Conservation (phyloP, 92 coral and sea anemone genomes). For the Metridium senile region DNA sequence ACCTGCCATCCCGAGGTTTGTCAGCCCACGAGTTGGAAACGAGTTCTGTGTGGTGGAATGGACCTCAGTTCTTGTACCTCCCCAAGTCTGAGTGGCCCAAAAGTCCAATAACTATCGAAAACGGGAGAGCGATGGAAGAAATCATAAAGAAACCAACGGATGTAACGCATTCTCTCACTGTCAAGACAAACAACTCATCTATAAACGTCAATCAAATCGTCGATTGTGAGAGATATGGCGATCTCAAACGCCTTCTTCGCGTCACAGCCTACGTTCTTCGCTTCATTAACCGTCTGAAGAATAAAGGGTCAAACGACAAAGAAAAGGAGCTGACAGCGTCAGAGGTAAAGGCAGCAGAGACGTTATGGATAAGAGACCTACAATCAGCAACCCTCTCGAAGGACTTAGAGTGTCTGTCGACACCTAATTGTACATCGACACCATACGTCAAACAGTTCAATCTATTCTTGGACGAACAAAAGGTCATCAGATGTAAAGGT, state of each 20-base stretch:
- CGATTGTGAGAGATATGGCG: no score
- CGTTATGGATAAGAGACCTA: constrained; percentile 52
- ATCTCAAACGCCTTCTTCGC: constrained; percentile 25
- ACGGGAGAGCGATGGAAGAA: no score
- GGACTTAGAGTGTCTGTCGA: constrained; percentile 16
- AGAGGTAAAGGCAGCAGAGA: constrained; percentile 46
- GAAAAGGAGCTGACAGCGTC: constrained; percentile 10
- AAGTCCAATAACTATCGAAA: no score
- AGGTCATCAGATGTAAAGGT: constrained; percentile 49
- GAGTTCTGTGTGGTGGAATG: no score
- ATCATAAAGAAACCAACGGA: no score
- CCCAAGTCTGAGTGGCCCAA: no score
- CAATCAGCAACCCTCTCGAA: not conserved
- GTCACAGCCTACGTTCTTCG: constrained; percentile 28
- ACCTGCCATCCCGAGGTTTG: no score
- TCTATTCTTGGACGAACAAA: constrained; percentile 26
- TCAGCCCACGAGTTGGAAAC: no score
- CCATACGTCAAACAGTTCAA: constrained; percentile 14
- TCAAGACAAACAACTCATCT: no score
- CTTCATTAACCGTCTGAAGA: not conserved
- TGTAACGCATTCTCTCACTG: no score
- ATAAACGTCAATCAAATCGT: no score
- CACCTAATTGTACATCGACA: not conserved
- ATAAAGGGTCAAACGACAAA: not conserved
- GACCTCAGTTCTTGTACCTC: no score